Conservation (phyloP, 2,113 vertebrate species). For the Pelvicachromis taeniatus region DNA sequence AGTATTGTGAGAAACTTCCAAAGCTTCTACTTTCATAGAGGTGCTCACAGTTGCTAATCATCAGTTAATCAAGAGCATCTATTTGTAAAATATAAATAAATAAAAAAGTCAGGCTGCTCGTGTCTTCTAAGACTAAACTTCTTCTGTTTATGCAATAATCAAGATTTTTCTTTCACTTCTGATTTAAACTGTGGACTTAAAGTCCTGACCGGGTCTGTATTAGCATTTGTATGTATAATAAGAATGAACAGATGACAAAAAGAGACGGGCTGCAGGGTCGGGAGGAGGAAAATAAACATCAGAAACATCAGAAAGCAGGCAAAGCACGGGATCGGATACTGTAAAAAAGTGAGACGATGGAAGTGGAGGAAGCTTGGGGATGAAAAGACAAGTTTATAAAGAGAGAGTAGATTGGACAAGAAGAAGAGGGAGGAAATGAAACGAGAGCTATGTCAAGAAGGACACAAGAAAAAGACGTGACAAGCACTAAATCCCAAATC, state of each 20-base stretch:
- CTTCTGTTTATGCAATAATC: neutral
- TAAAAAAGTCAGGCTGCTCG: neutral
- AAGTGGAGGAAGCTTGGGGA: conserved; percentile 4
- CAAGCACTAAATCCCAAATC: conserved; percentile 19
- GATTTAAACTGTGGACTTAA: neutral
- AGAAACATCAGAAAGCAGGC: neutral
- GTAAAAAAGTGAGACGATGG: neutral
- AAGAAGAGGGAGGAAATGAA: neutral
- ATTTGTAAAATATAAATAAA: no score
- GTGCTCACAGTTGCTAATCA: neutral
- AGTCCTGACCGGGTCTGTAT: neutral
- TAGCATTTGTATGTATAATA: neutral
- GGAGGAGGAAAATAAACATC: neutral
- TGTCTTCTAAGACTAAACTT: neutral
- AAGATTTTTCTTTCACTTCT: neutral
- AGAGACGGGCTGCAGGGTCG: neutral
- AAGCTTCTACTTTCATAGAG: neutral
- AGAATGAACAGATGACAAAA: neutral
- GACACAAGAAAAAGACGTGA: conserved; percentile 9
- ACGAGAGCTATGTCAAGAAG: conserved; percentile 30
- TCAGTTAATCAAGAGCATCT: neutral
- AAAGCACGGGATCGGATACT: neutral
- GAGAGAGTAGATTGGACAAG: neutral
- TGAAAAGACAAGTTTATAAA: conserved; percentile 17
- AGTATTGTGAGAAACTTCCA: neutral